Evolutionary conservation across 2,113 vertebrate genomes (phyloP), one percentile per base, ranked within the genome.

Genomic region (Brachionichthys hirsutus): DNA sequence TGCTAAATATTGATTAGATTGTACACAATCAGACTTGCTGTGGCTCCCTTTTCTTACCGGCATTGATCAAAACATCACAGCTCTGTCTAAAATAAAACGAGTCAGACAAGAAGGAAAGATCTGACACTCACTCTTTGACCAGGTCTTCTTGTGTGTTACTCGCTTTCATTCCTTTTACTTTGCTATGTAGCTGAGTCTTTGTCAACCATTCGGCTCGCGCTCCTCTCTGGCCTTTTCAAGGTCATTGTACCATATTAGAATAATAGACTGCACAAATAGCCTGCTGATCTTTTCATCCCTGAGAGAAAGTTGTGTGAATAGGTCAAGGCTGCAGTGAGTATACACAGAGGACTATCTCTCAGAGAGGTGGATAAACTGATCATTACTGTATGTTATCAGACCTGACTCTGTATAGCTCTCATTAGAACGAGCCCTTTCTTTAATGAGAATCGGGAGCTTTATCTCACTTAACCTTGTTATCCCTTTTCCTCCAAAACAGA

Each of bases 401-500:
- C 9, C n/a, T 0, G 17, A n/a, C 3, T 18, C 18, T 18, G 1
- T 24, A 6, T 6, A n/a, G 8, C 1, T 0, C 10, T 40, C 9
- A 38, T 17, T 2, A n/a, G 5, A 17, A 22, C 2, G 6, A 16
- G 2, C n/a, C 15, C 2, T 7, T 22, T 53, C 2, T 43, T 6
- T n/a, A 34, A 19, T 34, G 10, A 15, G 5, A 20, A 47, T 41
- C 3, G n/a, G 9, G 17, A 9, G 8, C 45, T 41, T 18, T 24
- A 4, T 14, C 11, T 36, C 4, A 34, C 4, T 40, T 41, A 30
- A 18, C 12, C 3, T n/a, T 10, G 24, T 35, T 20, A 11, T 20
- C 7, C 3, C 35, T 19, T 6, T 11, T 51, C 13, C 12, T 54
- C 15, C 24, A 2, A 30, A n/a, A 18, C 83, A 91, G 97, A 95